These are phyloP conservation scores for Balaenoptera acutorostrata DNA, from an alignment of 2,113 vertebrate species.

Conservation along the genomic window DNA sequence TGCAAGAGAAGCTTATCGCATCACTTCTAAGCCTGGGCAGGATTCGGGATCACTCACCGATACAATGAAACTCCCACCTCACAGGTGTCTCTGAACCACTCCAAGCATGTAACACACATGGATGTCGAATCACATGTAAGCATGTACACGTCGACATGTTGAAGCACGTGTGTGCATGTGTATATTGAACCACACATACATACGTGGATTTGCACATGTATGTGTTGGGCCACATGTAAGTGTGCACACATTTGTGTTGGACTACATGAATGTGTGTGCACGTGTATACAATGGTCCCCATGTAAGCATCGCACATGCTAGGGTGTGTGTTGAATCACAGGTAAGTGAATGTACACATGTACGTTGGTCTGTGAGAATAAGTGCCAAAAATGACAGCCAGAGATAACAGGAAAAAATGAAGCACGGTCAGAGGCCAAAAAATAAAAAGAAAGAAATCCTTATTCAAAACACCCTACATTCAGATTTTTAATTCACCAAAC, in stretches of 20 bases:
- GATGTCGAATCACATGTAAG: not conserved
- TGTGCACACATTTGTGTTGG: not conserved
- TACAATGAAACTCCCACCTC: too few species aligned
- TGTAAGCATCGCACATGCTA: accelerated
- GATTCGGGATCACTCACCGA: not conserved
- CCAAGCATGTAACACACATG: not conserved
- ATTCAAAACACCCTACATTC: not conserved
- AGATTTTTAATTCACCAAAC: not conserved
- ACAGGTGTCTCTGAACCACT: not conserved
- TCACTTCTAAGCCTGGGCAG: not conserved
- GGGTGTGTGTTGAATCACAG: not conserved
- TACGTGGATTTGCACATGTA: not conserved
- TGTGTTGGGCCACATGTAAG: not conserved
- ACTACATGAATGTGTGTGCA: too few species aligned
- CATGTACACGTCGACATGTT: not conserved
- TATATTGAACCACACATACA: not conserved
- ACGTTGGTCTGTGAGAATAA: not conserved
- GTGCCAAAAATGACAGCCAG: not conserved
- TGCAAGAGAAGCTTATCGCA: not conserved
- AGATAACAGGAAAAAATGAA: not conserved
- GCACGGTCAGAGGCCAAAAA: not conserved
- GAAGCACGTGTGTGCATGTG: not conserved
- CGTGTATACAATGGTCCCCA: not conserved
- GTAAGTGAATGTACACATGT: too few species aligned
- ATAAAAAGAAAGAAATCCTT: not conserved